Evolutionary conservation across 2,113 vertebrate species (phyloP), one percentile per base, ranked within the genome.

Genomic region (Pandion haliaetus): DNA sequence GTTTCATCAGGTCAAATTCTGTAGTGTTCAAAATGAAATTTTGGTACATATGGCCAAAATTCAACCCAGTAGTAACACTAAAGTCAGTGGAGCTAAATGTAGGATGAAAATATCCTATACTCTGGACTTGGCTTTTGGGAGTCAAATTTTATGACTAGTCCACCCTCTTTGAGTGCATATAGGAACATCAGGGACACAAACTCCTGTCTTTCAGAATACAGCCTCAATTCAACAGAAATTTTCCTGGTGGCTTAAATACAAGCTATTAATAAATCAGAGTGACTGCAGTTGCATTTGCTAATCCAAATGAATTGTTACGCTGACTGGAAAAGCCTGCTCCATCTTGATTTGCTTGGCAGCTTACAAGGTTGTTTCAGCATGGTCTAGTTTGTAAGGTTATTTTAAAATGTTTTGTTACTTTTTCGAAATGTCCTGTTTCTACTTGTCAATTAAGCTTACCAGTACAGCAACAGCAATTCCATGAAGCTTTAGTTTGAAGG

Each of bases 281-380:
- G 54, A 58, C 36, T 61, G 71, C 38, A 87, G 58, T 3, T 93
- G 58, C 66, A 65, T 62, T 79, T 94, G 70, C 66, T 77, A 69
- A 91, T 63, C 29, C 45, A 4, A 91, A 8, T 11, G 32, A 91
- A 76, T 7, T 81, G 40, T 73, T 82, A 66, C 20, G 47, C 86
- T 95, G 86, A 80, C 74, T 74, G 81, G 78, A 88, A 97, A 97
- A 83, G 61, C 55, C 82, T 77, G 54, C 45, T 90, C 38, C 58
- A 59, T 66, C 82, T 80, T 76, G 65, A 82, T 65, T 79, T 61
- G 38, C 72, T 42, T 58, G 54, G 78, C 52, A 85, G 15, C 6
- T 89, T 57, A 92, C 52, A 78, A 47, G 32, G 36, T 38, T 87
- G 52, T 82, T 71, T 83, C 84, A 73, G 44, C 47, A 66, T 6